A percentile compares a stretch with the other conserved stretches of the same genome.
phyloP scores from a whole-genome alignment of 2,888 invertebrate genomes.

The Lumbricus terrestris region DNA sequence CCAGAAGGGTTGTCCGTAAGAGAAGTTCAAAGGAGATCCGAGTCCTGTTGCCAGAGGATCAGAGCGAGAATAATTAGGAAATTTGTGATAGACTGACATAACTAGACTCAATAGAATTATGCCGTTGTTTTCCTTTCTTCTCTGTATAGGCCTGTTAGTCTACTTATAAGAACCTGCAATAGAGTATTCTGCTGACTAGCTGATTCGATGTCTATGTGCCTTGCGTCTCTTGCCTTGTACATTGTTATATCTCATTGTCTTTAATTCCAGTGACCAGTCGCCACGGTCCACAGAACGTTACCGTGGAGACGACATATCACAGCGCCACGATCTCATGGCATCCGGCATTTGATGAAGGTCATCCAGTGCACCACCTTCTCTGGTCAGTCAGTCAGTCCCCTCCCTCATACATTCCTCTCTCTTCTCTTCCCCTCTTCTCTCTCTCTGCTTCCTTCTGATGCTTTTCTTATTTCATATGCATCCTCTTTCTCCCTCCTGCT shows the following conservation, averaged over 20 bases:
- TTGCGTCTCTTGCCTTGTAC: background rate
- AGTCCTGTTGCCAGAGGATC: too few relatives aligned
- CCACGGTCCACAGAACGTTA: background rate
- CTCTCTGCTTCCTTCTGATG: background rate
- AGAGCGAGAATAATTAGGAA: too few relatives aligned
- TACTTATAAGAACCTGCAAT: background rate
- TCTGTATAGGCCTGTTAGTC: background rate
- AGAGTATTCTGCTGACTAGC: background rate
- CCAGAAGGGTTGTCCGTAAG: too few relatives aligned
- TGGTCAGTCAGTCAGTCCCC: slow-evolving; percentile 17
- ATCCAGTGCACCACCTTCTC: slow-evolving; percentile 6
- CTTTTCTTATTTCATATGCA: background rate
- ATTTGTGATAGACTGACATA: background rate
- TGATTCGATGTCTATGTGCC: background rate
- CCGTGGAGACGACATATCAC: slow-evolving; percentile 4
- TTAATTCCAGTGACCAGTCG: background rate
- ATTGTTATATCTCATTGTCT: background rate
- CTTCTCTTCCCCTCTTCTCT: background rate
- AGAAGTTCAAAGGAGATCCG: too few relatives aligned
- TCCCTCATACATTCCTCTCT: background rate
- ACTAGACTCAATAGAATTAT: background rate
- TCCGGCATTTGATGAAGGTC: background rate
- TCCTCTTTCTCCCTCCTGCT: background rate
- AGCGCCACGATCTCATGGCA: slow-evolving; percentile 5
- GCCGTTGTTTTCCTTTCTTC: background rate